phyloP scores from a whole-genome alignment of 1,140 invertebrate genomes.

The Dolichoris vasculosae region DNA sequence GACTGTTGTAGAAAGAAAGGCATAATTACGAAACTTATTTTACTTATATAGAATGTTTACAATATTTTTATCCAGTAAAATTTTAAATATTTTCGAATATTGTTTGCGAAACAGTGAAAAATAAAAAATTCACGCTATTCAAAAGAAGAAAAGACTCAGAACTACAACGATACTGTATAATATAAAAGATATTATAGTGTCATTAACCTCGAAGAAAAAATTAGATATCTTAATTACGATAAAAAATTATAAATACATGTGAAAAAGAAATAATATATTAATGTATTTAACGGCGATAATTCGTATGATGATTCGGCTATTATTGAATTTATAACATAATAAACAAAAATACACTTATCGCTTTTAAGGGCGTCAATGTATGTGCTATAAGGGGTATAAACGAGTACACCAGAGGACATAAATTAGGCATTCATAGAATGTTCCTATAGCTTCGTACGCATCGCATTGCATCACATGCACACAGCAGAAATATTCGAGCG shows the following conservation, averaged over 20 bases:
- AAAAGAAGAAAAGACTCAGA: no score
- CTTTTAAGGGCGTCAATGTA: conserved; percentile 2
- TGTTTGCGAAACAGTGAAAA: no score
- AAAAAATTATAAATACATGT: neutral
- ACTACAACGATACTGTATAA: no score
- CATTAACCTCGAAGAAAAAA: no score
- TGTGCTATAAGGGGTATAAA: neutral
- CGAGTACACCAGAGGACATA: conserved; percentile 13
- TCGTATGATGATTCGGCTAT: neutral
- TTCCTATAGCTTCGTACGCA: conserved; percentile 1
- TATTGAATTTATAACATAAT: neutral
- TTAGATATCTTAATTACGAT: no score
- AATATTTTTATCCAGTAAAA: neutral
- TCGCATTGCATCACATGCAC: neutral
- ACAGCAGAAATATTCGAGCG: conserved; percentile 14
- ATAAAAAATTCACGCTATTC: no score
- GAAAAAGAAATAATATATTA: no score
- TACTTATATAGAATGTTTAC: neutral
- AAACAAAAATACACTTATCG: neutral
- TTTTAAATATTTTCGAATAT: neutral
- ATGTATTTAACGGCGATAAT: no score
- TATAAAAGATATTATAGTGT: no score
- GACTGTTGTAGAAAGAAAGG: neutral
- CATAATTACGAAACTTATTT: neutral
- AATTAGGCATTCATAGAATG: conserved; percentile 45